Percentiles rank a stretch among this genome's conserved stretches.
phyloP scores from a whole-genome alignment of 2,888 invertebrate species.

The Diaphora mendica region DNA sequence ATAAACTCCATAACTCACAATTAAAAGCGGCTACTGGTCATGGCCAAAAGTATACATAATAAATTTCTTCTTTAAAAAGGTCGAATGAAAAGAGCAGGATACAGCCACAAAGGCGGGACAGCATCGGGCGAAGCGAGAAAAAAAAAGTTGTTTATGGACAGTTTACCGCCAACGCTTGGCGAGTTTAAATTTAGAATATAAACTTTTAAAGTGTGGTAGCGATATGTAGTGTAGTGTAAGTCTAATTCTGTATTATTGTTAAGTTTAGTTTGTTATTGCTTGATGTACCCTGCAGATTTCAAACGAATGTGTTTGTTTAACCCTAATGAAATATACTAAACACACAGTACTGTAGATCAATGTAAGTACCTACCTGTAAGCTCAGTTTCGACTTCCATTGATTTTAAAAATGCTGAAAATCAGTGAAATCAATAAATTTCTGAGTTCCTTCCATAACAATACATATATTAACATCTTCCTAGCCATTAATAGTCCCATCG shows the following conservation, averaged over 20 bases:
- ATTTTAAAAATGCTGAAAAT: neutral
- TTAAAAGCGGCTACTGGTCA: constrained; percentile 85
- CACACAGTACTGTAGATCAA: neutral
- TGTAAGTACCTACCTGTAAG: neutral
- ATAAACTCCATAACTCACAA: constrained; percentile 83
- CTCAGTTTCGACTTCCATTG: neutral
- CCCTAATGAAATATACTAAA: too few species aligned
- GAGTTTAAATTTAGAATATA: constrained; percentile 79
- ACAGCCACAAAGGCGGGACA: constrained; percentile 78
- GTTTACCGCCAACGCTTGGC: constrained; percentile 82
- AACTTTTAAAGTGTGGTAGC: constrained; percentile 59
- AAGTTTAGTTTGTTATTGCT: constrained; percentile 5
- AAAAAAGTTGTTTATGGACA: constrained; percentile 83
- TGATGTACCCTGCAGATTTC: neutral
- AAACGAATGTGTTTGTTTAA: too few species aligned
- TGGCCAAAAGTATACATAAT: constrained; percentile 84
- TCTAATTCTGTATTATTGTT: constrained; percentile 40
- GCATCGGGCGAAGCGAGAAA: constrained; percentile 69
- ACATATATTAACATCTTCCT: too few species aligned
- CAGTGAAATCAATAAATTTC: neutral
- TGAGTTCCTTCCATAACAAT: neutral
- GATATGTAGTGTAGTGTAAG: constrained; percentile 33
- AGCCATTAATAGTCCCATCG: too few species aligned
- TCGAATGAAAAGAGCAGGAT: constrained; percentile 84
- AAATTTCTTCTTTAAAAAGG: constrained; percentile 85